Evolutionary conservation across 1,140 invertebrate genomes (phyloP).

Genomic region (Cydia pomonella): DNA sequence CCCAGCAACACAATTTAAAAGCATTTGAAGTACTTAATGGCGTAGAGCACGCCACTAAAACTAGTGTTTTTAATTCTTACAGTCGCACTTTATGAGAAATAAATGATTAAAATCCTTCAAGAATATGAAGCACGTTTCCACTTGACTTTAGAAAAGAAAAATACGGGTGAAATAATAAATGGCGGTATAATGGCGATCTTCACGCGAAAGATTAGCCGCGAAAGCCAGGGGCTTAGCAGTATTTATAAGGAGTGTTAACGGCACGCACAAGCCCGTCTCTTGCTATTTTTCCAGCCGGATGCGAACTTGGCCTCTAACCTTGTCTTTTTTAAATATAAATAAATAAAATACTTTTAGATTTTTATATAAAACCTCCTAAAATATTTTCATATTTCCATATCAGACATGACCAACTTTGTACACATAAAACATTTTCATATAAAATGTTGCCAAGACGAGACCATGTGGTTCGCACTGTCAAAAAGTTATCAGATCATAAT

Average conservation of each 20-base stretch:
- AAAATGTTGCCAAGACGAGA: too few relatives aligned
- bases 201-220: constrained; percentile 78
- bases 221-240: constrained; percentile 76
- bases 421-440: too few relatives aligned
- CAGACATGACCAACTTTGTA: too few relatives aligned
- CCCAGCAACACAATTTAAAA: constrained; percentile 59
- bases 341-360: too few relatives aligned
- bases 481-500: too few relatives aligned
- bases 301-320: constrained; percentile 39
- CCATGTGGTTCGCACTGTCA: too few relatives aligned
- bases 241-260: constrained; percentile 77
- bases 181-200: constrained; percentile 78
- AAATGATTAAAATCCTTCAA: constrained; percentile 56
- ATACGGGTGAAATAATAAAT: constrained; percentile 76
- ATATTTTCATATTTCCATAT: too few relatives aligned
- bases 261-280: constrained; percentile 63
- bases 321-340: too few relatives aligned
- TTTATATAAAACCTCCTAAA: too few relatives aligned
- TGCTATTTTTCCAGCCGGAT: constrained; percentile 44
- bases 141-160: constrained; percentile 73
- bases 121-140: constrained; percentile 66
- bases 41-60: constrained; percentile 56
- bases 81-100: constrained; percentile 53
- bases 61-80: constrained; percentile 64
- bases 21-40: constrained; percentile 60